Conservation (phyloP, 2,113 vertebrate genomes). For the Oryzias woworae region DNA sequence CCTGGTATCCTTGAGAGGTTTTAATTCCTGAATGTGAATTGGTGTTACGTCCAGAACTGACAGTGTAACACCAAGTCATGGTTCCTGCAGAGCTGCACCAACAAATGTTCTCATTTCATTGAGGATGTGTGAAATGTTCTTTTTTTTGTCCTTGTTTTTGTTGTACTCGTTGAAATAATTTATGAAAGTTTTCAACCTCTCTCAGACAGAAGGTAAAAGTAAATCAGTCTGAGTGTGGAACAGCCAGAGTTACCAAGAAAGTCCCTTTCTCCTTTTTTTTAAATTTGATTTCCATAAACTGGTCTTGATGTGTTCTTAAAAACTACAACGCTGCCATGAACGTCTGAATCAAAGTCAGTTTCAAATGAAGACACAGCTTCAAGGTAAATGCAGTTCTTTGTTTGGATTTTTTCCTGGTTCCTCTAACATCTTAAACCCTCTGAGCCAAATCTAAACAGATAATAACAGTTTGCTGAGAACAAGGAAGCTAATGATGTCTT, state of each 20-base stretch:
- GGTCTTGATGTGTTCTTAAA: neutral
- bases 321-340: neutral
- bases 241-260: neutral
- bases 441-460: neutral
- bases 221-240: constrained; percentile 8
- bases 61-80: neutral
- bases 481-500: neutral
- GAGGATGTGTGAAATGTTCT: too few species aligned
- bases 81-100: neutral
- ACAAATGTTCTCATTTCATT: too few species aligned
- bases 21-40: constrained; percentile 22
- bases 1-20: constrained; percentile 11
- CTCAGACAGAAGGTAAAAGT: too few species aligned
- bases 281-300: neutral
- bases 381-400: neutral
- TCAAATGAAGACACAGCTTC: neutral
- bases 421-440: neutral
- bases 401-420: neutral
- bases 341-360: neutral
- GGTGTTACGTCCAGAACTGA: constrained; percentile 13
- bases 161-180: neutral
- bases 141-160: neutral
- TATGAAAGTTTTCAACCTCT: too few species aligned
- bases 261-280: too few species aligned
- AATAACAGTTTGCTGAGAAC: neutral